Percentiles rank a stretch among this genome's conserved stretches.
Conservation (phyloP, 2,113 vertebrate genomes). For the Ageneiosus marmoratus region DNA sequence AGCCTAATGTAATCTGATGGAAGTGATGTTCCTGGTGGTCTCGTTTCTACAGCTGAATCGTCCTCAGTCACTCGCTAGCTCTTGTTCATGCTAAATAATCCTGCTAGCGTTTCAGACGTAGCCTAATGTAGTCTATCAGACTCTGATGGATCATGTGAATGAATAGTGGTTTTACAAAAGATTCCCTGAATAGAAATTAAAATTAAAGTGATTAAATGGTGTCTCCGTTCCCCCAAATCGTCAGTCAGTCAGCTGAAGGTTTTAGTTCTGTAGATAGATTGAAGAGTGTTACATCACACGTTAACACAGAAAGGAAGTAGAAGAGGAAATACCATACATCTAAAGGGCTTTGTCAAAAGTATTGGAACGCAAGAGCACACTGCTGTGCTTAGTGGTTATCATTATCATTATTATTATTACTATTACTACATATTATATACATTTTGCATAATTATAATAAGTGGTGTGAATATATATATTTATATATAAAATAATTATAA, state of each 20-base stretch:
- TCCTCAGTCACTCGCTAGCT: neutral
- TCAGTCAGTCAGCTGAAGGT: neutral
- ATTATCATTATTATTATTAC: conserved; percentile 7
- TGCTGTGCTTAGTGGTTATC: conserved; percentile 80
- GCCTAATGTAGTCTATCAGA: neutral
- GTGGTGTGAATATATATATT: conserved; percentile 65
- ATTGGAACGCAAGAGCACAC: conserved; percentile 68
- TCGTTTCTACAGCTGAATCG: neutral
- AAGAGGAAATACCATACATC: neutral
- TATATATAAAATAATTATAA: conserved; percentile 67
- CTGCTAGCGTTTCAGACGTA: neutral
- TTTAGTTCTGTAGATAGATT: too few species aligned
- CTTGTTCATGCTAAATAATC: neutral
- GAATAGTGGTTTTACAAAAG: conserved; percentile 74
- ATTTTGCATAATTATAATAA: conserved; percentile 75
- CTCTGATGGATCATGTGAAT: conserved; percentile 36
- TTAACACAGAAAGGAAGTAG: neutral
- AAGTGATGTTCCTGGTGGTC: neutral
- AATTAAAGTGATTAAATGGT: neutral
- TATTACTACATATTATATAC: conserved; percentile 55
- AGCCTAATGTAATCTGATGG: too few species aligned
- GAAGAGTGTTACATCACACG: neutral
- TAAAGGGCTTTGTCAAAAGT: conserved; percentile 65
- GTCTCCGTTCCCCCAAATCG: neutral
- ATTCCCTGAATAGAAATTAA: conserved; percentile 73